Conservation (phyloP, 2,888 invertebrate genomes). For the Dinocampus coccinellae region DNA sequence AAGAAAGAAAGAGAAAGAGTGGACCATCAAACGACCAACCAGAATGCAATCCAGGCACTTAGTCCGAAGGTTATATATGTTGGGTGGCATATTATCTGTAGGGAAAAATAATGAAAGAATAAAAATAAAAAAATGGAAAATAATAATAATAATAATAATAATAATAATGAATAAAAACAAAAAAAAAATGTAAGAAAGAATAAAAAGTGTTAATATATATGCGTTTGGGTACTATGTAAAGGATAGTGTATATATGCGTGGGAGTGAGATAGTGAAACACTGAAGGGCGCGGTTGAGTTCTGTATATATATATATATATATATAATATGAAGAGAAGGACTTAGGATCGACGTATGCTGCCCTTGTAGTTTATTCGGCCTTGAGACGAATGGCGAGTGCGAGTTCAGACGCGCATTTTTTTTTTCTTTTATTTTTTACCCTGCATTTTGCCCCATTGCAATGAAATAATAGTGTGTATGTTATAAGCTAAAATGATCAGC, state of each 20-base stretch:
- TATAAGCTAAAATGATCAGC: background rate
- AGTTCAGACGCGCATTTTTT: conserved; percentile 43
- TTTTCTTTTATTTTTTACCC: conserved; percentile 28
- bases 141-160: no score
- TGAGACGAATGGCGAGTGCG: conserved; percentile 60
- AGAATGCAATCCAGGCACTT: conserved; percentile 43
- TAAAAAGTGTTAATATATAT: conserved; percentile 38
- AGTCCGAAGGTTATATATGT: conserved; percentile 43
- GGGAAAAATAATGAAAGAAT: conserved; percentile 31
- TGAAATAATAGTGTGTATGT: background rate
- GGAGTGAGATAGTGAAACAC: conserved; percentile 59
- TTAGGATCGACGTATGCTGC: conserved; percentile 63
- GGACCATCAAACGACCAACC: conserved; percentile 28
- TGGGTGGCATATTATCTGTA: conserved; percentile 45
- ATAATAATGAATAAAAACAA: no score
- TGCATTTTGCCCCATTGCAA: conserved; percentile 12
- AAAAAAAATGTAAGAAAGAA: no score
- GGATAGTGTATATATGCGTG: background rate
- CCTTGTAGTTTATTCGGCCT: conserved; percentile 65
- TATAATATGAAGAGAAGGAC: conserved; percentile 16
- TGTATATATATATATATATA: background rate
- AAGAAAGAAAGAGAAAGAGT: background rate
- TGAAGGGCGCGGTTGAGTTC: conserved; percentile 63
- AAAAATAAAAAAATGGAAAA: conserved; percentile 35
- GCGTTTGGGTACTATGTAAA: conserved; percentile 40